A percentile compares a stretch with the other conserved stretches of the same genome.
Conservation (phyloP, 2,888 invertebrate species). For the Autographa gamma region DNA sequence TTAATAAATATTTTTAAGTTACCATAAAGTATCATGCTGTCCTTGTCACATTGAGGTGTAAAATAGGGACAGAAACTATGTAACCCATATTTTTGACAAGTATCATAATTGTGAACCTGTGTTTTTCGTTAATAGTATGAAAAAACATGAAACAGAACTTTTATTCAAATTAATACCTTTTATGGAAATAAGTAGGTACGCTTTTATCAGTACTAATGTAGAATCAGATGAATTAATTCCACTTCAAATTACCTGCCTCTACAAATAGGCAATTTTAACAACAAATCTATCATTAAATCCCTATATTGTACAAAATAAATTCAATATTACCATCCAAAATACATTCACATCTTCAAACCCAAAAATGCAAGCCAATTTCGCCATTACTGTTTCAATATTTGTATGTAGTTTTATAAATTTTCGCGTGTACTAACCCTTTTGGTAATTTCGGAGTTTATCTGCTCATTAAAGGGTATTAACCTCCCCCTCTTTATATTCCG, state of each 20-base stretch:
- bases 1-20: no score
- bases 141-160: no score
- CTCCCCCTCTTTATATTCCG: conserved; percentile 18
- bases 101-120: no score
- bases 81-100: no score
- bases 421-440: conserved; percentile 27
- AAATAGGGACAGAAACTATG: no score
- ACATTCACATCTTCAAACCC: not conserved
- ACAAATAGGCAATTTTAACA: not conserved
- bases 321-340: not conserved
- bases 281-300: not conserved
- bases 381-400: not conserved
- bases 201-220: not conserved
- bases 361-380: not conserved
- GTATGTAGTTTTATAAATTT: conserved; percentile 10
- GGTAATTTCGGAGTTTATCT: conserved; percentile 39
- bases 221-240: not conserved
- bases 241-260: not conserved
- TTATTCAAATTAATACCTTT: no score
- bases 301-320: not conserved
- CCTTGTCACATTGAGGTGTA: no score
- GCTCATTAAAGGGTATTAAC: conserved; percentile 40
- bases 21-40: no score
- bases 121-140: no score
- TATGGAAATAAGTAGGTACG: no score